A percentile compares a stretch with the other conserved stretches of the same genome.
Conservation (phyloP, 2,888 invertebrate species). For the Diabrotica balteata region DNA sequence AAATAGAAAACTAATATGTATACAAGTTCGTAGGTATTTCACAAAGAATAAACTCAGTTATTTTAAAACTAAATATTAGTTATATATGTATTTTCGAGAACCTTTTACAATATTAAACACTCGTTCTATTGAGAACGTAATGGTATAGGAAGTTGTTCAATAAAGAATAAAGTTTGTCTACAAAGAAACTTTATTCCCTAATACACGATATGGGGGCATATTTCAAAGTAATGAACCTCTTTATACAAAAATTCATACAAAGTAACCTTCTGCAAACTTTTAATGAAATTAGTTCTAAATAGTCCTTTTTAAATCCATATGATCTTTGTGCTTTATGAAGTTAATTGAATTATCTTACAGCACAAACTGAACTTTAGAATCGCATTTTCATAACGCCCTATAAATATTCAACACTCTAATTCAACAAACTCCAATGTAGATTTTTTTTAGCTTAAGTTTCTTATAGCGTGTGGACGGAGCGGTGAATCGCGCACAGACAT, state of each 20-base stretch:
- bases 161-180: constrained; percentile 15
- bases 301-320: constrained; percentile 16
- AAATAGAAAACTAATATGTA: too few species aligned
- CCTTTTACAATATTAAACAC: constrained; percentile 25
- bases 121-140: constrained; percentile 7
- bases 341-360: too few species aligned
- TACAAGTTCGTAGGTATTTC: neutral
- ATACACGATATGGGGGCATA: constrained; percentile 13
- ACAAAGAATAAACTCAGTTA: constrained; percentile 5
- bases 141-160: constrained; percentile 15
- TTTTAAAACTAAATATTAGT: neutral
- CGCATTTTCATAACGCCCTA: too few species aligned
- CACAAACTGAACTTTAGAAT: too few species aligned
- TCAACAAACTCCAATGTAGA: too few species aligned
- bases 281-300: constrained; percentile 24
- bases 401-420: too few species aligned
- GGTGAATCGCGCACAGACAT: too few species aligned
- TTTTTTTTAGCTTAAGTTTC: too few species aligned
- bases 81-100: constrained; percentile 17
- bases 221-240: constrained; percentile 18
- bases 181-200: constrained; percentile 21
- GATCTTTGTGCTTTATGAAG: constrained; percentile 39
- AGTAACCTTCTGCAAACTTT: constrained; percentile 17
- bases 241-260: constrained; percentile 8
- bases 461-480: too few species aligned